Percentiles rank a stretch among this genome's conserved stretches.
Evolutionary conservation across 2,113 vertebrate genomes (phyloP).

Genomic region (Arizona elegans): DNA sequence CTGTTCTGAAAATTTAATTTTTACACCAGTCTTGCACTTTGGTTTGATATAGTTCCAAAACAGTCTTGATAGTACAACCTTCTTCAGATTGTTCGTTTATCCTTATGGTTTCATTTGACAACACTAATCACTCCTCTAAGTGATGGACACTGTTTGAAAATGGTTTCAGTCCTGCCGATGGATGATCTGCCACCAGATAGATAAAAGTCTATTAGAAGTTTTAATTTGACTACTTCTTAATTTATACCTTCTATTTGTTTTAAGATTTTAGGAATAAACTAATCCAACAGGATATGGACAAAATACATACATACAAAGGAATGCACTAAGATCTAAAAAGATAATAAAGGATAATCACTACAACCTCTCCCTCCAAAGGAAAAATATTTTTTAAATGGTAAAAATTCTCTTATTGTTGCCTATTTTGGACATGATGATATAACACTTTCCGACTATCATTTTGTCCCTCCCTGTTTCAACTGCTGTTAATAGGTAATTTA

Average conservation of each 20-base stretch:
- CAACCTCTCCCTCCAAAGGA: background rate
- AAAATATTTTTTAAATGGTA: background rate
- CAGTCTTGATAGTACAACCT: background rate
- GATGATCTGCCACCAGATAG: background rate
- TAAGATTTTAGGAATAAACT: background rate
- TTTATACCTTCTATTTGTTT: background rate
- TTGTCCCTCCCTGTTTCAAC: background rate
- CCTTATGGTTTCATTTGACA: background rate
- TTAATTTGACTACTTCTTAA: background rate
- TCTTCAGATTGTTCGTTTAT: background rate
- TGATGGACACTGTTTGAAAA: background rate
- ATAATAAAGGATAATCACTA: background rate
- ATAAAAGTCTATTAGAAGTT: background rate
- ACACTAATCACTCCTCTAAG: no score
- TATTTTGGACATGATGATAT: no score
- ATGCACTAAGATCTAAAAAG: background rate
- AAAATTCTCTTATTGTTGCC: background rate
- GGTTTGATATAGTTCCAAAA: background rate
- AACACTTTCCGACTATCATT: background rate
- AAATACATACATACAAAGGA: background rate
- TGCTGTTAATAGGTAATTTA: background rate
- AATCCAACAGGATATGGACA: background rate
- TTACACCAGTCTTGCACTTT: background rate
- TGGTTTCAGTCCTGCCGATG: background rate
- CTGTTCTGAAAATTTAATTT: background rate